Conservation (phyloP, 2,888 invertebrate genomes). For the Tetramorium bicarinatum region DNA sequence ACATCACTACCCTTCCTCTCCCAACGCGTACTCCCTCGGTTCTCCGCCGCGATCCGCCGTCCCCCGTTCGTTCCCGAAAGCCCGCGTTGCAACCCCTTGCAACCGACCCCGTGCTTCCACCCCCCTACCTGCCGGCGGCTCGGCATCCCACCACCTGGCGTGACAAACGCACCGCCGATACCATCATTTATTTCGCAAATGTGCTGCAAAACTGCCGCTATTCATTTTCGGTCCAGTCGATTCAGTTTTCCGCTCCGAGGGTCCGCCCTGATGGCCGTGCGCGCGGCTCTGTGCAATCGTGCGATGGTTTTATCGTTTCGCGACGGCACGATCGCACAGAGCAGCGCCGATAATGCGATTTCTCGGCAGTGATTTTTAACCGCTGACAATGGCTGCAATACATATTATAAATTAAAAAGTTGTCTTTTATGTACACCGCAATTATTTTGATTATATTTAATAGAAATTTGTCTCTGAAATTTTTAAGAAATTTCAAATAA, state of each 20-base stretch:
- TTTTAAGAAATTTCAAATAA: neutral
- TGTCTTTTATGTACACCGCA: neutral
- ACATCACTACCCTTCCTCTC: slow-evolving; percentile 82
- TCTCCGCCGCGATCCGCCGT: slow-evolving; percentile 66
- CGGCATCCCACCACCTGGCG: slow-evolving; percentile 77
- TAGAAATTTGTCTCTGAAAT: neutral
- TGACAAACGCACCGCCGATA: slow-evolving; percentile 86
- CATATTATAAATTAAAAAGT: slow-evolving; percentile 5
- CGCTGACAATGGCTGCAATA: slow-evolving; percentile 54
- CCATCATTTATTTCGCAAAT: slow-evolving; percentile 87
- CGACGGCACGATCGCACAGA: slow-evolving; percentile 52
- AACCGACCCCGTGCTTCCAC: slow-evolving; percentile 50
- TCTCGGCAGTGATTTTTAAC: slow-evolving; percentile 76
- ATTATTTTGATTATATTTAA: slow-evolving; percentile 2
- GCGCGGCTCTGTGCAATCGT: slow-evolving; percentile 60
- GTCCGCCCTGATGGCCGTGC: slow-evolving; percentile 72
- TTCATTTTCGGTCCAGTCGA: slow-evolving; percentile 86
- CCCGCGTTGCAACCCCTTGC: slow-evolving; percentile 63
- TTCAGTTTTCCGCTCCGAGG: slow-evolving; percentile 84
- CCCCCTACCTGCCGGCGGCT: slow-evolving; percentile 63
- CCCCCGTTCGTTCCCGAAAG: slow-evolving; percentile 63
- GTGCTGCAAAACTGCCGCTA: slow-evolving; percentile 86
- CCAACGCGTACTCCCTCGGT: slow-evolving; percentile 64
- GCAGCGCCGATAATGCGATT: slow-evolving; percentile 76
- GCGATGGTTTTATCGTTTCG: slow-evolving; percentile 72